A percentile compares a stretch with the other conserved stretches of the same genome.
phyloP scores from a whole-genome alignment of 2,113 vertebrate genomes.

The Ammospiza caudacuta region DNA sequence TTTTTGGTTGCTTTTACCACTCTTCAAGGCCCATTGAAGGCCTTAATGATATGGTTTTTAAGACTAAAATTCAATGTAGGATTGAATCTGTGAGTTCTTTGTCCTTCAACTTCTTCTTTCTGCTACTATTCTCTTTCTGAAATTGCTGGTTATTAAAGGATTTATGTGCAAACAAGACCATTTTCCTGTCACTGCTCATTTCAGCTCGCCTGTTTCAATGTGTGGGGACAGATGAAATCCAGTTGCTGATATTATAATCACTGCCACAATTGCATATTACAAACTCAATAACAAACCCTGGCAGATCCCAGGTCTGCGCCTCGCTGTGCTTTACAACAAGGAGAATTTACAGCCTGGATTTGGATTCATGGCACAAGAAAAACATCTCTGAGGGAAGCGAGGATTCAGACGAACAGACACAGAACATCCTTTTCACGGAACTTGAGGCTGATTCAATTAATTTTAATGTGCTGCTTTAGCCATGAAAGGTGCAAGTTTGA shows the following conservation, averaged over 20 bases:
- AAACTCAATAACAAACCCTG: constrained; percentile 36
- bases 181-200: constrained; percentile 67
- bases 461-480: constrained; percentile 6
- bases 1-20: not conserved
- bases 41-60: not conserved
- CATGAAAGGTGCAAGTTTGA: not conserved
- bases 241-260: constrained; percentile 49
- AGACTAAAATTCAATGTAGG: constrained; percentile 8
- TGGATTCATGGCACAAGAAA: not conserved
- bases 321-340: not conserved
- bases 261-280: constrained; percentile 30
- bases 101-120: constrained; percentile 51
- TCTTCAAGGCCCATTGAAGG: not conserved
- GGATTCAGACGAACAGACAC: not conserved
- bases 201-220: not conserved
- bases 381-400: not conserved
- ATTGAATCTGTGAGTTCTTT: not conserved
- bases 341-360: not conserved
- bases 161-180: constrained; percentile 75
- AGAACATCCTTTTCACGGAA: not conserved
- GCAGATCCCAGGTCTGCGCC: not conserved
- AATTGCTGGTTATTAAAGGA: constrained; percentile 70
- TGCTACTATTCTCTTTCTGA: not conserved
- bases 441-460: constrained; percentile 18
- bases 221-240: constrained; percentile 55